A percentile compares a stretch with the other conserved stretches of the same genome.
phyloP scores from a whole-genome alignment of 2,113 vertebrate genomes.

The Platysternon megacephalum region DNA sequence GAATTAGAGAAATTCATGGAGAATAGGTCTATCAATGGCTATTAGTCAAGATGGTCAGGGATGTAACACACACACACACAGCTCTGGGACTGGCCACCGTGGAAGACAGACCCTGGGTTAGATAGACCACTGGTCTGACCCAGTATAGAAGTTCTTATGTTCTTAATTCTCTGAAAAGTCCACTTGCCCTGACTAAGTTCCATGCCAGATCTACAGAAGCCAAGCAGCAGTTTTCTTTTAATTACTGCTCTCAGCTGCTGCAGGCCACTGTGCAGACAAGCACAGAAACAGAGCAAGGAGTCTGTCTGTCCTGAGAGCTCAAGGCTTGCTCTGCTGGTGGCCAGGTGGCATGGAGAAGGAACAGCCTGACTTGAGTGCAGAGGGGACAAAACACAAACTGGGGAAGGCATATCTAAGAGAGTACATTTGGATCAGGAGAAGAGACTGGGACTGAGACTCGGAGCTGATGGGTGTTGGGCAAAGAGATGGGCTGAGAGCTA shows the following conservation, averaged over 20 bases:
- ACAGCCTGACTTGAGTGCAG: not conserved
- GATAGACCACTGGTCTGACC: no score
- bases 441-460: not conserved
- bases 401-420: not conserved
- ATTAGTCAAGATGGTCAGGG: not conserved
- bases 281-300: not conserved
- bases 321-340: not conserved
- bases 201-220: not conserved
- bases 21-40: not conserved
- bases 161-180: not conserved
- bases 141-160: no score
- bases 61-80: not conserved
- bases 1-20: no score
- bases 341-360: not conserved
- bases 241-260: not conserved
- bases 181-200: not conserved
- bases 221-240: not conserved
- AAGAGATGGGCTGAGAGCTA: not conserved
- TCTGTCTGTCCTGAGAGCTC: not conserved
- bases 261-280: not conserved
- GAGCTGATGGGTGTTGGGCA: not conserved
- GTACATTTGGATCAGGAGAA: not conserved
- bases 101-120: no score
- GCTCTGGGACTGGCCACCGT: no score
- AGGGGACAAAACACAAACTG: not conserved